Evolutionary conservation across 1,140 invertebrate genomes (phyloP), one percentile per base, ranked within the genome.

Genomic region (Aleiodes sp.): DNA sequence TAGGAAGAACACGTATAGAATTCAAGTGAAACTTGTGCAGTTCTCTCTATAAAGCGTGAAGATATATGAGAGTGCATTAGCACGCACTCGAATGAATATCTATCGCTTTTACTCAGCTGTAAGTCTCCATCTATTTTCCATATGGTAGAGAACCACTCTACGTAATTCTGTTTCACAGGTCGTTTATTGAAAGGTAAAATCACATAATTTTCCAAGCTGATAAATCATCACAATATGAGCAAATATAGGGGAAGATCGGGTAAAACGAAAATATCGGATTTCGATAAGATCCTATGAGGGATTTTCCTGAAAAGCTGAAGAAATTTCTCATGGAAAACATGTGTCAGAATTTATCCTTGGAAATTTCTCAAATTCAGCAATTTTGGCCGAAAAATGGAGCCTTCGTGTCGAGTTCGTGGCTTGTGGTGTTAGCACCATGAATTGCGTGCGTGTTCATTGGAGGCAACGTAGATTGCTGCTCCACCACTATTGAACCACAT

Each of bases 21-120:
- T 63, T 57, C 68, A 21, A 29, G 21, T n/a, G 35, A 35, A 70
- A 70, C 43, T 70, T 70, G 68, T 70, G 68, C 68, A 64, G 43
- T 43, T 33, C 37, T 70, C 68, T 52, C 39, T 46, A 68, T 61
- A 68, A 28, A 57, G 12, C 43, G 39, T 52, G 26, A 12, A 26
- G 46, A 24, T 52, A 52, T 52, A 52, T 24, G 46, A 57, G 16
- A 64, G 60, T 61, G 46, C 61, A 64, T 68, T 68, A 68, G 35
- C 29, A 35, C 29, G 35, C 62, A 19, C 31, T 43, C 16, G 19
- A 8, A 39, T 62, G 41, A 62, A 52, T 68, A 68, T 68, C 59
- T 62, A 37, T 37, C 59, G 52, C 26, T 62, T 31, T 33, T 39
- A 19, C 16, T 16, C 19, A 7, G 16, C 21, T 52, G 19, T 26